Percentiles rank a stretch among this genome's conserved stretches.
phyloP scores from a whole-genome alignment of 2,113 vertebrate genomes.

The Pagrus major region DNA sequence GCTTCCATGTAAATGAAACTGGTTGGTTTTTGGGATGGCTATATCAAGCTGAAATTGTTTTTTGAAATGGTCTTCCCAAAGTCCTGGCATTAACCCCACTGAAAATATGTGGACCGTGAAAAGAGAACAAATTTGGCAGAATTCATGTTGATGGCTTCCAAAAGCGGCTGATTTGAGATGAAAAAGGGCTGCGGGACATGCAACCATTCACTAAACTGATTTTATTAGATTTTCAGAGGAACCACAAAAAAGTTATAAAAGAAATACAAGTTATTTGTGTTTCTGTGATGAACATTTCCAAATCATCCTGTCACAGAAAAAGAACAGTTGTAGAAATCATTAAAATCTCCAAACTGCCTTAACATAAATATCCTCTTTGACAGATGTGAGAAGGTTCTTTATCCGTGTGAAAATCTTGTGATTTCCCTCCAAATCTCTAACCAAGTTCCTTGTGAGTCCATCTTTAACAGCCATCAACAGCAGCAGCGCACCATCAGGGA shows the following conservation, averaged over 20 bases:
- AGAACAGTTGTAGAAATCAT: background rate
- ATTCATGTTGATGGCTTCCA: background rate
- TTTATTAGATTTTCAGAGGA: background rate
- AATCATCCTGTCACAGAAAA: background rate
- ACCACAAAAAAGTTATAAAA: background rate
- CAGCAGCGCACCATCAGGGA: constrained; percentile 1
- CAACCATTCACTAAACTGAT: background rate
- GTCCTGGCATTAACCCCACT: background rate
- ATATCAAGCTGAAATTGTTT: background rate
- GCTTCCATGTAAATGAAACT: background rate
- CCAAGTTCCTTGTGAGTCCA: background rate
- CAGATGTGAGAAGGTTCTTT: background rate
- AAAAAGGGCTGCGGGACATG: background rate
- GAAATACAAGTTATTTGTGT: background rate
- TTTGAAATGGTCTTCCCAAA: too few relatives aligned
- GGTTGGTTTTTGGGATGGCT: background rate
- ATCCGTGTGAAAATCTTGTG: background rate
- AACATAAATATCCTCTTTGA: background rate
- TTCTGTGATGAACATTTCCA: background rate
- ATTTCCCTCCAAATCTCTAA: background rate
- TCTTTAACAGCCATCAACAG: constrained; percentile 20
- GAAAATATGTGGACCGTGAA: background rate
- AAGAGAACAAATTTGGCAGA: background rate
- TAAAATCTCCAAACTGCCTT: background rate
- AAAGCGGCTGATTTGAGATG: background rate